phyloP scores from a whole-genome alignment of 2,888 invertebrate species.

The Rhagophthalmus giganteus region DNA sequence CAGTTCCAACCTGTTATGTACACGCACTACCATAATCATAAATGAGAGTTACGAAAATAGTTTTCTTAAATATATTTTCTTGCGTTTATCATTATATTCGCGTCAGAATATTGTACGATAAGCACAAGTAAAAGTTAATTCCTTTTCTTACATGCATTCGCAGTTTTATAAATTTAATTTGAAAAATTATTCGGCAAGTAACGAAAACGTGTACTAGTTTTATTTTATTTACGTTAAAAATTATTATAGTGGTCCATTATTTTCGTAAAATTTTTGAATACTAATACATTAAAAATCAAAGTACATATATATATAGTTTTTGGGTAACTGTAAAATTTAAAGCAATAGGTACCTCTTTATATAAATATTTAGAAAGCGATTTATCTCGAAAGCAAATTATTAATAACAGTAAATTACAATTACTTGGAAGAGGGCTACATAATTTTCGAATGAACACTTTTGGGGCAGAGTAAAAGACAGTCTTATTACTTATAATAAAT shows the following conservation, averaged over 20 bases:
- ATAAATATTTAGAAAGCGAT: neutral
- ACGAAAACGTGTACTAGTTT: too few relatives aligned
- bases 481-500: neutral
- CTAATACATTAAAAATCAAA: too few relatives aligned
- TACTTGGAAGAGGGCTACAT: neutral
- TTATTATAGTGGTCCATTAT: too few relatives aligned
- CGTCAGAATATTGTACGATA: constrained; percentile 3
- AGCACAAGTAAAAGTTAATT: constrained; percentile 22
- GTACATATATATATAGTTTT: too few relatives aligned
- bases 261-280: too few relatives aligned
- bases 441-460: constrained; percentile 29
- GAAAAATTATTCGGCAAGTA: too few relatives aligned
- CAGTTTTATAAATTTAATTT: constrained; percentile 13
- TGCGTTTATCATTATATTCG: neutral
- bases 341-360: neutral
- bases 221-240: too few relatives aligned
- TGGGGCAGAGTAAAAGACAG: constrained; percentile 7
- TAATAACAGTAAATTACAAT: neutral
- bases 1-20: too few relatives aligned
- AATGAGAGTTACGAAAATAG: too few relatives aligned
- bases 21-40: too few relatives aligned
- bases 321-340: neutral
- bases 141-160: constrained; percentile 28
- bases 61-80: neutral
- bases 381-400: neutral